A percentile compares a stretch with the other conserved stretches of the same genome.
Conservation (phyloP, 37 sponge, comb jelly and placozoan genomes). For the Petrosia ficiformis region DNA sequence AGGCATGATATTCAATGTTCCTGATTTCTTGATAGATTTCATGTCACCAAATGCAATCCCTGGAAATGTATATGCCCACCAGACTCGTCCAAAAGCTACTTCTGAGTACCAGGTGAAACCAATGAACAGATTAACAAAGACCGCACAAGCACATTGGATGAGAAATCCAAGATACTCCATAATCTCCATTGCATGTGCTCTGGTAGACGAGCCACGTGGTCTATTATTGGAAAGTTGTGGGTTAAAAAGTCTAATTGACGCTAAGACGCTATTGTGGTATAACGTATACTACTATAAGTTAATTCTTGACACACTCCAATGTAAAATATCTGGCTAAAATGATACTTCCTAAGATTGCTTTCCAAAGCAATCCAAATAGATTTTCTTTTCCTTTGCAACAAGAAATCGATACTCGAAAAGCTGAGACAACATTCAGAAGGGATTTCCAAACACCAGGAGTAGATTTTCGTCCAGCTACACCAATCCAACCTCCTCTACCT, state of each 20-base stretch:
- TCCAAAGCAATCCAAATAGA: too few species aligned
- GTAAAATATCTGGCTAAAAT: too few species aligned
- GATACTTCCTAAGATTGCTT: too few species aligned
- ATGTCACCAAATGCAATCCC: conserved; percentile 8
- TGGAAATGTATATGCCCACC: conserved; percentile 32
- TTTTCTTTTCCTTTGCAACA: too few species aligned
- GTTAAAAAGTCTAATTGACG: too few species aligned
- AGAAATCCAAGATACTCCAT: neutral
- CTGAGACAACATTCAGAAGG: too few species aligned
- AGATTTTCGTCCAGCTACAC: too few species aligned
- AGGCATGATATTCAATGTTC: neutral
- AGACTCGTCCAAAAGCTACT: conserved; percentile 1
- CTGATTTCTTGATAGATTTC: neutral
- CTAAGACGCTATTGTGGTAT: too few species aligned
- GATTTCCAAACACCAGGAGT: too few species aligned
- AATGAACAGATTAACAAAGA: conserved; percentile 10
- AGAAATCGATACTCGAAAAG: too few species aligned
- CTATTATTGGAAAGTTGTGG: neutral
- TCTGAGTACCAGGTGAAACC: conserved; percentile 24
- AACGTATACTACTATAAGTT: neutral
- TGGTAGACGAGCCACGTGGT: neutral
- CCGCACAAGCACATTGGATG: neutral
- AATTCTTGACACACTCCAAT: neutral
- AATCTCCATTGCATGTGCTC: neutral
- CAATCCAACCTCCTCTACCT: too few species aligned